Evolutionary conservation across 2,113 vertebrate genomes (phyloP).

Genomic region (Calonectris borealis): DNA sequence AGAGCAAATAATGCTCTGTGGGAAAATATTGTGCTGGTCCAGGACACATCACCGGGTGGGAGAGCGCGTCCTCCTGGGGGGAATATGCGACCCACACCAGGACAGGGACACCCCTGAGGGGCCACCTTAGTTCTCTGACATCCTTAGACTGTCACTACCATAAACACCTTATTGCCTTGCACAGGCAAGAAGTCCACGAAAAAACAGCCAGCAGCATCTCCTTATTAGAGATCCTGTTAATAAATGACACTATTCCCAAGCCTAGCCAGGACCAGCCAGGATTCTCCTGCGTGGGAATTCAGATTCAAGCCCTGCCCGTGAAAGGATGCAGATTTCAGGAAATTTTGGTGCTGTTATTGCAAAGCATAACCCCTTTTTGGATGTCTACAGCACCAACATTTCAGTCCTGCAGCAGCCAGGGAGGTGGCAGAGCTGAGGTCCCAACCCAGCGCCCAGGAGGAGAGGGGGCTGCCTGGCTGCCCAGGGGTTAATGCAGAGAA

Average conservation of each 20-base stretch:
- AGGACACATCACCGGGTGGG: background rate
- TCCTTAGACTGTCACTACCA: background rate
- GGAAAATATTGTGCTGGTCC: background rate
- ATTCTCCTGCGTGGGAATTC: rapidly evolving
- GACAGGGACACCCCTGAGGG: background rate
- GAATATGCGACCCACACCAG: background rate
- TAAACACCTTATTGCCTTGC: background rate
- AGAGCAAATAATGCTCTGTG: background rate
- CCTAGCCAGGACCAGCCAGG: background rate
- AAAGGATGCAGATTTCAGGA: background rate
- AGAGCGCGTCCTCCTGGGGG: rapidly evolving
- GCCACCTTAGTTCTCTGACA: background rate
- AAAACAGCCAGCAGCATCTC: background rate
- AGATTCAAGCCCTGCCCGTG: background rate
- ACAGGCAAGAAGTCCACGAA: background rate
- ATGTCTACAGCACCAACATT: background rate
- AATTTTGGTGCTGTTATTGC: background rate
- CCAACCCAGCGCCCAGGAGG: too few relatives aligned
- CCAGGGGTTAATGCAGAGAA: background rate
- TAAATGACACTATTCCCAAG: background rate
- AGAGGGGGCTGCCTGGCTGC: background rate
- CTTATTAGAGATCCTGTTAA: background rate
- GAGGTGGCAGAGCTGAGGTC: background rate
- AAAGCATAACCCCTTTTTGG: background rate
- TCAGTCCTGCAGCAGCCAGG: background rate